phyloP scores from a whole-genome alignment of 1,140 invertebrate genomes.

The Dreissena polymorpha region DNA sequence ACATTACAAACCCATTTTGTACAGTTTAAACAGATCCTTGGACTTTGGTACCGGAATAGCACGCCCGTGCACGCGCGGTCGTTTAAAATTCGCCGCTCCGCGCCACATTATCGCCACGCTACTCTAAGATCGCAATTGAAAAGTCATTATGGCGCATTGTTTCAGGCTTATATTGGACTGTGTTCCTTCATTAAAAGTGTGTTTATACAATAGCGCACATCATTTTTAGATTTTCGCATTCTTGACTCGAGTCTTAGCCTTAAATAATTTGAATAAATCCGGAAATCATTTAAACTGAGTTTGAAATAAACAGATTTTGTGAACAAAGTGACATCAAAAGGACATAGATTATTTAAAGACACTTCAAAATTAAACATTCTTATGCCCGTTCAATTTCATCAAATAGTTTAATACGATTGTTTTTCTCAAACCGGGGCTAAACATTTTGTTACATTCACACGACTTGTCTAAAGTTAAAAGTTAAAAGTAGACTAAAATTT shows the following conservation, averaged over 20 bases:
- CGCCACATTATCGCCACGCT: too few relatives aligned
- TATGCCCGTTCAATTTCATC: neutral
- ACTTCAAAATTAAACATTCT: neutral
- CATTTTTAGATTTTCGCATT: neutral
- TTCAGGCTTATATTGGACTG: too few relatives aligned
- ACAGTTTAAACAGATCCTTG: too few relatives aligned
- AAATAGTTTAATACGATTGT: conserved; percentile 3
- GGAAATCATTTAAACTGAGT: neutral
- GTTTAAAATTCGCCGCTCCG: too few relatives aligned
- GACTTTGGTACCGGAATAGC: too few relatives aligned
- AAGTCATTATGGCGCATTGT: too few relatives aligned
- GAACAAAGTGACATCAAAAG: neutral
- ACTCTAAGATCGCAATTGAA: too few relatives aligned
- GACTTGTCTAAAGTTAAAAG: too few relatives aligned
- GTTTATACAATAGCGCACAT: neutral
- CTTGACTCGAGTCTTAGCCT: neutral
- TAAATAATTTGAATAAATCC: neutral
- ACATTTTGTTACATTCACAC: conserved; percentile 8
- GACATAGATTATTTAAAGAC: neutral
- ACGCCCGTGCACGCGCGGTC: too few relatives aligned
- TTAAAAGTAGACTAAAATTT: too few relatives aligned
- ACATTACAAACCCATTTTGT: too few relatives aligned
- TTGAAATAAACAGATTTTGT: neutral
- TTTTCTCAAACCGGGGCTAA: neutral
- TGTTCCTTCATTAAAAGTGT: conserved; percentile 3